Evolutionary conservation across 2,888 invertebrate species (phyloP).

Genomic region (Hyposoter dolosus): DNA sequence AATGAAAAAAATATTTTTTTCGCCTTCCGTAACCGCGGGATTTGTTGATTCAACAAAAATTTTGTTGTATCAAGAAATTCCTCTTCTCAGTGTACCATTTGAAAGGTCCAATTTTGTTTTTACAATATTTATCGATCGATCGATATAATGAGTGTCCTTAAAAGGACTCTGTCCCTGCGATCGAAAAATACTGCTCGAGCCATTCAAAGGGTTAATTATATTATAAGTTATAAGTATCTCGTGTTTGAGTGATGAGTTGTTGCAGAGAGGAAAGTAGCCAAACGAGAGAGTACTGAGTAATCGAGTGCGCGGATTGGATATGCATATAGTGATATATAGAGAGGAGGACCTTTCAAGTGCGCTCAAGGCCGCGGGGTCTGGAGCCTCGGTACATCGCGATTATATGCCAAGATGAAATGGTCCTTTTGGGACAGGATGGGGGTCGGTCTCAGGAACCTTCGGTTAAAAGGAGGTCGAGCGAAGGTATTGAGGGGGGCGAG

Average conservation of each 20-base stretch:
- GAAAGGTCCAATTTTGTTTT: neutral
- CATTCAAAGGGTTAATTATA: slow-evolving; percentile 50
- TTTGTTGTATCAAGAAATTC: no score
- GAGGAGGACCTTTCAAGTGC: slow-evolving; percentile 60
- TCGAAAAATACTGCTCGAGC: slow-evolving; percentile 23
- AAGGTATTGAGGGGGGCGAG: slow-evolving; percentile 66
- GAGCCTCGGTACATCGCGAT: slow-evolving; percentile 61
- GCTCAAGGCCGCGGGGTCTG: slow-evolving; percentile 72
- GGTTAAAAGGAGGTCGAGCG: slow-evolving; percentile 81
- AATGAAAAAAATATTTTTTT: no score
- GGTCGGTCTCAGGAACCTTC: slow-evolving; percentile 70
- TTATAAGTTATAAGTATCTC: slow-evolving; percentile 44
- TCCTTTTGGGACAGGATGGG: slow-evolving; percentile 70
- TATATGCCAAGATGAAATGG: slow-evolving; percentile 59
- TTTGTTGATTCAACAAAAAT: no score
- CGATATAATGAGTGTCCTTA: neutral
- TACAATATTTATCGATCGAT: neutral
- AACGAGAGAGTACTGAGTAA: slow-evolving; percentile 32
- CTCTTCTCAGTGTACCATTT: no score
- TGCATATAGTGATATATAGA: slow-evolving; percentile 23
- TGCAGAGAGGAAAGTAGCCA: slow-evolving; percentile 3
- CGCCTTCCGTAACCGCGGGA: no score
- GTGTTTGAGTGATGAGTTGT: slow-evolving; percentile 48
- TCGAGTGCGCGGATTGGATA: slow-evolving; percentile 19
- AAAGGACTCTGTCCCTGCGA: neutral